Conservation (phyloP, 35 echinoderm and acorn worm species). For the Strongylocentrotus purpuratus region DNA sequence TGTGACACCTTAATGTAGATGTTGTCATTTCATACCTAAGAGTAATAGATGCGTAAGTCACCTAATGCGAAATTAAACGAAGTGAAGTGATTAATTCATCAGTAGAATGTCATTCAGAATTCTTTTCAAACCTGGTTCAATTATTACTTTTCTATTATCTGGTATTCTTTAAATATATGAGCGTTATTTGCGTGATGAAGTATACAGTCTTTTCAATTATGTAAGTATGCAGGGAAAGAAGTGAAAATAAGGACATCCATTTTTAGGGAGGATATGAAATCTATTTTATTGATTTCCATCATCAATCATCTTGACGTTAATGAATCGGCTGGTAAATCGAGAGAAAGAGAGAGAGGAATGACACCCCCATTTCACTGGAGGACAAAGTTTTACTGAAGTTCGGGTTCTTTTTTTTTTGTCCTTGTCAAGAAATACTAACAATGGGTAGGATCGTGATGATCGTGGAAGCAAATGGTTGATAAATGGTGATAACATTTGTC, state of each 20-base stretch:
- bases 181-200: background rate
- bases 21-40: background rate
- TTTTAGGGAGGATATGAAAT: background rate
- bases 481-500: background rate
- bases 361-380: background rate
- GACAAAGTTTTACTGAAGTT: slow-evolving; percentile 12
- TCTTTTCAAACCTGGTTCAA: background rate
- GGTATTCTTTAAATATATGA: background rate
- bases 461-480: background rate
- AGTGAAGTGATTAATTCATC: background rate
- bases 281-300: background rate
- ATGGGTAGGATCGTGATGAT: background rate
- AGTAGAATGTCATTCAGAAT: background rate
- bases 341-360: background rate
- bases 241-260: background rate
- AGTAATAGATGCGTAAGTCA: background rate
- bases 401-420: background rate
- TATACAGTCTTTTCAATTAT: background rate
- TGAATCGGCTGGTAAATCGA: background rate
- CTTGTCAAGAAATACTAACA: background rate
- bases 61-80: background rate
- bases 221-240: background rate
- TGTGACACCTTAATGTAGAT: background rate
- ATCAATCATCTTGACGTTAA: background rate
- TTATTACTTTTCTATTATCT: background rate